Evolutionary conservation across 2,888 invertebrate species (phyloP).

Genomic region (Apodemia zela): DNA sequence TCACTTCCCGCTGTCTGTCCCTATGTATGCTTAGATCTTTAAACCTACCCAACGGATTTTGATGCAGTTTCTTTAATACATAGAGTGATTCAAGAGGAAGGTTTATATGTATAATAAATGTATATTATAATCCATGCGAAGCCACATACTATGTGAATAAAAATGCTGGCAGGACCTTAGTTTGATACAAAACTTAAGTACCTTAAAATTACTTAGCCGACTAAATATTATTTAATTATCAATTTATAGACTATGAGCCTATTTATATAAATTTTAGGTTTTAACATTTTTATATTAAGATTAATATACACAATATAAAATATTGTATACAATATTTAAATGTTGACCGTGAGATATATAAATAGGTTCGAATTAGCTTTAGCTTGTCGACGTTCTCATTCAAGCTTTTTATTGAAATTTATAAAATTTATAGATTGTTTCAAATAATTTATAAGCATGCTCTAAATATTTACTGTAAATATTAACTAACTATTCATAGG

Average conservation of each 20-base stretch:
- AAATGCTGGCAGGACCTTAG: neutral
- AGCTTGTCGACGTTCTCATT: slow-evolving; percentile 52
- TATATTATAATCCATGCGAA: too few relatives aligned
- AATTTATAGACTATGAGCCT: slow-evolving; percentile 18
- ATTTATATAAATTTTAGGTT: slow-evolving; percentile 16
- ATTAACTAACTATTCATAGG: slow-evolving; percentile 22
- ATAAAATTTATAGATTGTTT: slow-evolving; percentile 67
- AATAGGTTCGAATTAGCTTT: slow-evolving; percentile 40
- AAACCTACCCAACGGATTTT: too few relatives aligned
- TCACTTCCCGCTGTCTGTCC: too few relatives aligned
- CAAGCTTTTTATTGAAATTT: slow-evolving; percentile 52
- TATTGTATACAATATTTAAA: neutral
- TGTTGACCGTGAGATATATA: slow-evolving; percentile 3
- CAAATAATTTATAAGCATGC: slow-evolving; percentile 46
- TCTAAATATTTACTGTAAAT: slow-evolving; percentile 26
- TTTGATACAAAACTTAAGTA: neutral
- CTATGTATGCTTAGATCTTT: too few relatives aligned
- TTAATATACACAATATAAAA: neutral
- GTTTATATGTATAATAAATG: too few relatives aligned
- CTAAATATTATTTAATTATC: neutral
- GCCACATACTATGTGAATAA: too few relatives aligned
- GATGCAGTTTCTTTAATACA: too few relatives aligned
- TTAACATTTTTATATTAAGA: neutral
- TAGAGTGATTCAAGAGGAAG: too few relatives aligned
- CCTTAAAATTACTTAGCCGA: neutral